Base-by-base conservation (phyloP, 2,113 vertebrate genomes). In the Cavia aperea region DNA sequence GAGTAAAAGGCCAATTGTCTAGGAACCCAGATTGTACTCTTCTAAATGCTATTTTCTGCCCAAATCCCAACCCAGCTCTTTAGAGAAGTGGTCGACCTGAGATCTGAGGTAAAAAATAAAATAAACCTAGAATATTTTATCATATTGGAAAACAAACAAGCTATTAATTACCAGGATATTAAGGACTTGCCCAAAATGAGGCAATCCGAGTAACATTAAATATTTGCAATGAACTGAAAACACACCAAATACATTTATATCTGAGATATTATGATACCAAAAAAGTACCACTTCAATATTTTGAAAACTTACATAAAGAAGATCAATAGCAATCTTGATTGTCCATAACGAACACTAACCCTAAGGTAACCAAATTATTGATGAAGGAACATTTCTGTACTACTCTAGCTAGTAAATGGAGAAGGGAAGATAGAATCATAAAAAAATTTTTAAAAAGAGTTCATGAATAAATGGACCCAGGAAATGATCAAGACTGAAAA, bases 401-500 rank as follows among this genome's bases (percentile, higher is more conserved):
- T 68, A 93, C 14, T 95, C 36, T 73, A 88, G 56, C n/a, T 79
- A 90, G 54, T 77, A 79, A 72, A 60, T 83, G 75, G 46, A 92
- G 29, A 81, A 66, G 29, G 18, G 85, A 62, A 58, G 15, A 93
- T 19, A 79, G 33, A 88, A 93, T 90, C 51, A 94, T 66, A 81
- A 92, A 86, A 79, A 51, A 2, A 81, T 63, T 88, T 93, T 90
- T 84, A 12, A 54, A 49, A 91, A 86, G 4, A 89, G 26, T 60
- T 87, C 94, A 92, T 94, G 6, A 95, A 62, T 86, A 58, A 77
- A 86, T 31, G 12, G 58, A 94, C 2, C 29, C 4, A 85, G 2
- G 19, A 33, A 94, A 66, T 54, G n/a, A 96, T 79, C 14, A 88
- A 92, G 39, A 90, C 12, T 86, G 33, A 82, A 92, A 92, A 94